phyloP scores from a whole-genome alignment of 2,797 vertebrate species.

The Masticophis lateralis region DNA sequence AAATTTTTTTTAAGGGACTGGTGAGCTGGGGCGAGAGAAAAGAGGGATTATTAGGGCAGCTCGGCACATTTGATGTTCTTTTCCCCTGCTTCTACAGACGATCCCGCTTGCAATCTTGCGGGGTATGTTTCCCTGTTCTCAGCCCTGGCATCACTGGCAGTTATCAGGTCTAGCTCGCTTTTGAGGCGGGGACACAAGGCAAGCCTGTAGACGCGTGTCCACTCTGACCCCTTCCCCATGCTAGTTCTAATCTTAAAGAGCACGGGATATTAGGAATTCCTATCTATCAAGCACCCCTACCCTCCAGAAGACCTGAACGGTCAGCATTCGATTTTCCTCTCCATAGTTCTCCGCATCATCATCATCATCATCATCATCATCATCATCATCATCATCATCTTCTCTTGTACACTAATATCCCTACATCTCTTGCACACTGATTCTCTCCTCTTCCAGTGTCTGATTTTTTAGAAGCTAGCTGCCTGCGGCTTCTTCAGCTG shows the following conservation, averaged over 20 bases:
- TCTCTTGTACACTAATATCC: slow-evolving; percentile 2
- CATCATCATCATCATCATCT: neutral
- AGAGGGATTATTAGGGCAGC: slow-evolving; percentile 68
- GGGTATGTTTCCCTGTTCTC: slow-evolving; percentile 51
- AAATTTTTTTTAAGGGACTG: too few relatives aligned
- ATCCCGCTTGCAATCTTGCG: slow-evolving; percentile 56
- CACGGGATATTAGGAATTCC: neutral
- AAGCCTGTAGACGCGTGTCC: neutral
- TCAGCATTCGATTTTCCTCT: neutral
- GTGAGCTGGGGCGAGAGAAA: neutral
- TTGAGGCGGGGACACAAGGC: slow-evolving; percentile 8
- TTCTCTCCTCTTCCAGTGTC: slow-evolving; percentile 50
- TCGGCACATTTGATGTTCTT: slow-evolving; percentile 24
- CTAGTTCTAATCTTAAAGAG: neutral
- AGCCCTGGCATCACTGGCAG: neutral
- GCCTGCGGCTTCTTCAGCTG: slow-evolving; percentile 52
- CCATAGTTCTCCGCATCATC: slow-evolving; percentile 33
- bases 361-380: neutral
- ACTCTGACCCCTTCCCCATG: neutral
- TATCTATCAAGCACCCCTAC: neutral
- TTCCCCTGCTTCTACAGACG: slow-evolving; percentile 47
- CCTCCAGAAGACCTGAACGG: neutral
- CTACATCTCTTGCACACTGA: slow-evolving; percentile 11
- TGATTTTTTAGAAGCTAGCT: slow-evolving; percentile 65
- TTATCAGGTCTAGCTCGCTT: slow-evolving; percentile 55